Base-by-base conservation (phyloP, 2,113 vertebrate species). In the Sprattus sprattus region DNA sequence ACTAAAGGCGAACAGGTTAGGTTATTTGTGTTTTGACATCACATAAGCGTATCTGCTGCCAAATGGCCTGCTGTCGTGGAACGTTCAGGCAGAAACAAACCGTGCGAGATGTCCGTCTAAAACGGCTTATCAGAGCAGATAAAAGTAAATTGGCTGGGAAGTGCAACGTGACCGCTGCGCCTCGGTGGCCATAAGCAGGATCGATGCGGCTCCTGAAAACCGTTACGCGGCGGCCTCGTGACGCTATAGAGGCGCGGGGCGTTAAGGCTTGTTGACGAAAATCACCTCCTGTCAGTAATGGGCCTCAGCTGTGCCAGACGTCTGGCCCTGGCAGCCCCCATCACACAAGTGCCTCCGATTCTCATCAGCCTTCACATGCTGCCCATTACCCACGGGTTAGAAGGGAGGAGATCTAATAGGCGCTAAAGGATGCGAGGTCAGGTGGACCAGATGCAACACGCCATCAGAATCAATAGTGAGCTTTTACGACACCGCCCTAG, bases 51-150 rank as follows among this genome's bases (percentile, higher is more conserved):
- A 47, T 82, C 83, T 67, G 67, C 45, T 22, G n/a, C 47, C 89
- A 89, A 91, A 89, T 88, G 83, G 71, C 47, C 57, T 54, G 82
- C 88, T 88, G 85, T 88, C 86, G 86, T 22, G 60, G 54, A 85
- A 82, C 39, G 67, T 54, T 81, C 64, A 84, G 50, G 83, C 84
- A 85, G 82, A 88, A 84, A 60, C 85, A 84, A 83, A 85, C 89
- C 84, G 91, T 91, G 89, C 88, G 91, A 90, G 87, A 92, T 84
- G 90, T 87, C 86, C 85, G 89, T 92, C 84, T 88, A 85, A 94
- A 93, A 95, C 93, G 93, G 92, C 88, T 93, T 92, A 93, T 92
- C 32, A 88, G 91, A 89, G 91, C 90, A 91, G 88, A 93, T 93
- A 83, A 92, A 93, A 92, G 88, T 86, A 92, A 94, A 95, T 94